Percentiles rank a stretch among this genome's conserved stretches.
These are phyloP conservation scores for Syrrhaptes paradoxus DNA, from an alignment of 2,113 vertebrate genomes.

Conservation along the genomic window DNA sequence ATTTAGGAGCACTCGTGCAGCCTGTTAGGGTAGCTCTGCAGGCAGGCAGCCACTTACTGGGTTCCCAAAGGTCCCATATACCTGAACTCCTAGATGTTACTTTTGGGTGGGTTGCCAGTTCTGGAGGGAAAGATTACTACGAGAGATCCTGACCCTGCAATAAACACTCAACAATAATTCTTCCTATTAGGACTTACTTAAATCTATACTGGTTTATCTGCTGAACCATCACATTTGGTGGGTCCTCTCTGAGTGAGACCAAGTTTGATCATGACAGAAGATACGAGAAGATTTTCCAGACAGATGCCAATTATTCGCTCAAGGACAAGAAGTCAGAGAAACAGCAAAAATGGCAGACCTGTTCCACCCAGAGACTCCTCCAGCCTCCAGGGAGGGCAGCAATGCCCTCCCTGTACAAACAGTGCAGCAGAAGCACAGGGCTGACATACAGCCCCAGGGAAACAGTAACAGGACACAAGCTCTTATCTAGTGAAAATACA, in stretches of 20 bases:
- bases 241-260: not conserved
- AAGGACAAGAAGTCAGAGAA: not conserved
- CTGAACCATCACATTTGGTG: not conserved
- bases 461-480: not conserved
- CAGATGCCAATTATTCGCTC: not conserved
- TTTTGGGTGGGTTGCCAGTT: slow-evolving; percentile 30
- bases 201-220: not conserved
- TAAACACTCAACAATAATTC: slow-evolving; percentile 44
- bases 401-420: not conserved
- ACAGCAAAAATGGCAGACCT: not conserved
- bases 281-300: not conserved
- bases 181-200: not conserved
- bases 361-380: not conserved
- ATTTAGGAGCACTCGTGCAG: not conserved
- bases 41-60: slow-evolving; percentile 10
- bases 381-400: not conserved
- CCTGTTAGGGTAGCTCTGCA: not conserved
- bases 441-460: not conserved
- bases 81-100: slow-evolving; percentile 25
- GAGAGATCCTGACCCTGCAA: slow-evolving; percentile 19
- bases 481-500: slow-evolving; percentile 10
- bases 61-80: slow-evolving; percentile 13
- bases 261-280: not conserved
- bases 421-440: not conserved
- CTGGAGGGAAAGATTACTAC: slow-evolving; percentile 23